phyloP scores from a whole-genome alignment of 2,888 invertebrate genomes.

The Diaperis boleti region DNA sequence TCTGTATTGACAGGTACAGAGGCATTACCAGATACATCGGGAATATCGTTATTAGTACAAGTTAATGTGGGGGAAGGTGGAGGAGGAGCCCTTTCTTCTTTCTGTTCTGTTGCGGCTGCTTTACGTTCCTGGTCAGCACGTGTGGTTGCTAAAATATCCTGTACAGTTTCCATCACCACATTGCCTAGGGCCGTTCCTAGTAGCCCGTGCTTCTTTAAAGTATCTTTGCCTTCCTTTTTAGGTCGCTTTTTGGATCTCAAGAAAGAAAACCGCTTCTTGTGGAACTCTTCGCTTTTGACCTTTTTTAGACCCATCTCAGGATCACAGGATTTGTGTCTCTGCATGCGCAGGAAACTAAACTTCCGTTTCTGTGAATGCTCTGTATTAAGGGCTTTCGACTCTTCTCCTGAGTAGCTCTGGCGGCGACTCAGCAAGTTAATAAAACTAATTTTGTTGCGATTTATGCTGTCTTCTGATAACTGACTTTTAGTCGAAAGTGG shows the following conservation, averaged over 20 bases:
- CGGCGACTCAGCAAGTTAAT: constrained; percentile 37
- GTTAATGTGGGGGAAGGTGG: constrained; percentile 40
- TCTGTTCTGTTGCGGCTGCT: constrained; percentile 39
- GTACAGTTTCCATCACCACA: constrained; percentile 70
- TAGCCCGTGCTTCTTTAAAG: constrained; percentile 57
- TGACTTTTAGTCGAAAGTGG: background rate
- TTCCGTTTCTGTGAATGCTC: constrained; percentile 42
- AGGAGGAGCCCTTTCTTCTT: constrained; percentile 32
- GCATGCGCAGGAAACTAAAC: constrained; percentile 42
- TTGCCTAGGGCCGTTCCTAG: constrained; percentile 71
- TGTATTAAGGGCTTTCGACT: background rate
- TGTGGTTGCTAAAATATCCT: constrained; percentile 59
- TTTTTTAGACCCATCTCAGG: constrained; percentile 32
- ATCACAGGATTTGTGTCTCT: constrained; percentile 38
- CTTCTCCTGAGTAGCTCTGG: constrained; percentile 29
- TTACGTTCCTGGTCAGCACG: constrained; percentile 43
- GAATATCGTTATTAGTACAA: constrained; percentile 39
- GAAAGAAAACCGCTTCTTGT: constrained; percentile 35
- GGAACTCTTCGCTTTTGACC: constrained; percentile 33
- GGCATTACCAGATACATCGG: constrained; percentile 36
- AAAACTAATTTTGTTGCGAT: constrained; percentile 48
- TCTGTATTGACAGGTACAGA: constrained; percentile 59
- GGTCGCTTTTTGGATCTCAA: constrained; percentile 27
- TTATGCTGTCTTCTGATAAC: constrained; percentile 40
- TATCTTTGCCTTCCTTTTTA: constrained; percentile 9